Percentiles rank a stretch among this genome's conserved stretches.
These are phyloP conservation scores for Pitangus sulphuratus DNA, from an alignment of 2,797 vertebrate genomes.

Conservation along the genomic window DNA sequence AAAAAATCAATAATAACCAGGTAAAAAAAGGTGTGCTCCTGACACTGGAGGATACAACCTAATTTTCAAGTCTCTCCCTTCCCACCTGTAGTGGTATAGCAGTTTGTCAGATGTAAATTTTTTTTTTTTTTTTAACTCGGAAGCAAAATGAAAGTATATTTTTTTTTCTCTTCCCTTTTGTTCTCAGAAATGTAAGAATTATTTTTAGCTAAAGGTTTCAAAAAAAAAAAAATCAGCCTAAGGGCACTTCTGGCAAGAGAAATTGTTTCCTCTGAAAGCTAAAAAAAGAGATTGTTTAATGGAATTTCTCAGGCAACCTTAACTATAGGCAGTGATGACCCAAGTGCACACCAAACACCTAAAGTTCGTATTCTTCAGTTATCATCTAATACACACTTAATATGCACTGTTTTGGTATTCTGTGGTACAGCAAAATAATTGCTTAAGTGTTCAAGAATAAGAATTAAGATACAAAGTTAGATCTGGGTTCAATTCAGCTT, in stretches of 20 bases:
- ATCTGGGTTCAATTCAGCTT: background rate
- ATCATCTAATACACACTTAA: background rate
- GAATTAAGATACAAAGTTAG: background rate
- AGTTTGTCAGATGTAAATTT: background rate
- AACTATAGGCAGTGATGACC: background rate
- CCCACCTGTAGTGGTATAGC: background rate
- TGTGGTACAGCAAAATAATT: background rate
- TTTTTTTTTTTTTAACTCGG: background rate
- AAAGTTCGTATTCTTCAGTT: background rate
- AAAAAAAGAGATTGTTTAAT: background rate
- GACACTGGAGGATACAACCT: background rate
- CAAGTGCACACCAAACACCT: background rate
- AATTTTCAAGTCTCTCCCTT: background rate
- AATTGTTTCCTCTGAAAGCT: conserved; percentile 11
- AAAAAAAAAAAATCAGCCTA: background rate
- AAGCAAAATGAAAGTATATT: background rate
- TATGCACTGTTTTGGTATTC: background rate
- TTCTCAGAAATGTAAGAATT: background rate
- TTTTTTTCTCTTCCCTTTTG: background rate
- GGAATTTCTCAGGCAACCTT: background rate
- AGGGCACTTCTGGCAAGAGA: background rate
- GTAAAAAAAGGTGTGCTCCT: background rate
- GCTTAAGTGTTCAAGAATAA: background rate
- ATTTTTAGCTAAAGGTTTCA: background rate
- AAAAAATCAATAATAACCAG: background rate